Evolutionary conservation across 2,113 vertebrate genomes (phyloP), one percentile per base, ranked within the genome.

Genomic region (Cyprinodon tularosa): DNA sequence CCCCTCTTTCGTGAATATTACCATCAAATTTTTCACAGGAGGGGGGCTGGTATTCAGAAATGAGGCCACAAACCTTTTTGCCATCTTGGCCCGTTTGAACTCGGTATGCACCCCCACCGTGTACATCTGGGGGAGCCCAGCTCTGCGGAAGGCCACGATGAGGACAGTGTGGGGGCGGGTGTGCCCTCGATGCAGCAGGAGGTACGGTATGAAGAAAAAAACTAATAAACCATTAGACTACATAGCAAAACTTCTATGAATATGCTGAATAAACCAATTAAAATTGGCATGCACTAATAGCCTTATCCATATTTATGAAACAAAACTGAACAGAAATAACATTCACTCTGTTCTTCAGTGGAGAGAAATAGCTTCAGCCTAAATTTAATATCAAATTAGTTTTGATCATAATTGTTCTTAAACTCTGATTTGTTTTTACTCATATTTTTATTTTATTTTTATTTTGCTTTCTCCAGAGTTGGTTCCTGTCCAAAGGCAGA

Each of bases 1-100:
- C 44, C 93, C 93, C 0, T 93, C 93, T 22, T 92, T 93, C 50
- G 38, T 93, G 3, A 93, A 94, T 7, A 91, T 94, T 29, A 47
- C 88, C 1, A n/a, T 92, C 11, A 84, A 72, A 48, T 82, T 90
- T 10, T 6, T 81, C 4, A 13, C 39, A 1, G 76, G 77, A 7
- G 13, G 36, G 3, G 88, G 91, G 0, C 1, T 94, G 59, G 64
- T 0, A 0, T 94, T 92, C 22, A 85, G 79, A 13, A 94, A 93
- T 67, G 90, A 93, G 57, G 92, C 88, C 60, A 91, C 88, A 0
- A 93, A 94, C 50, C 12, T 76, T 1, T 93, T 94, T 50, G 80
- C 90, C 14, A 91, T 84, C 71, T 81, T 94, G 91, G 91, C 92
- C 7, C 90, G 93, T 1, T 81, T 93, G 0, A 94, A 90, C 73